These are phyloP conservation scores for Cyprinodon diabolis DNA, from an alignment of 2,797 vertebrate species.

Conservation along the genomic window DNA sequence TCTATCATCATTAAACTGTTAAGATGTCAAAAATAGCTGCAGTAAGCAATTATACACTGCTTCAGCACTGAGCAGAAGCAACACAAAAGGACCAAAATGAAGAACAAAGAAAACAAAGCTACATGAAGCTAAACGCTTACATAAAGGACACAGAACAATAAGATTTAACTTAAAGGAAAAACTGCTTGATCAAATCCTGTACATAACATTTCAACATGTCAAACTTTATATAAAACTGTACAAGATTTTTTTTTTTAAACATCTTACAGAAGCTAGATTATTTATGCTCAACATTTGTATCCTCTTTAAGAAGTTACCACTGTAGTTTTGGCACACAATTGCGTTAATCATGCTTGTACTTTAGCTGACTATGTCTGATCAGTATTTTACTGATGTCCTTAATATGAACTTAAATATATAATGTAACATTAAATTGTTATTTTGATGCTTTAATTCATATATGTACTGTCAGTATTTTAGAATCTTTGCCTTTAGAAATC, in stretches of 20 bases:
- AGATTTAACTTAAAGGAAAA: conserved; percentile 67
- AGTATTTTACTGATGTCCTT: conserved; percentile 48
- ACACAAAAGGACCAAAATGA: conserved; percentile 52
- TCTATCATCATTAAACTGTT: conserved; percentile 70
- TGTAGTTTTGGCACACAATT: conserved; percentile 81
- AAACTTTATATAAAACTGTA: conserved; percentile 85
- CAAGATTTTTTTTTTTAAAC: conserved; percentile 72
- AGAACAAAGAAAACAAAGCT: conserved; percentile 67
- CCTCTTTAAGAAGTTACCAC: conserved; percentile 67
- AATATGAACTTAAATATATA: conserved; percentile 49
- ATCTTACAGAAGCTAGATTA: conserved; percentile 62
- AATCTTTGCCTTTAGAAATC: conserved; percentile 31
- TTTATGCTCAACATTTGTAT: conserved; percentile 62
- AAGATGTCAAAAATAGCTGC: conserved; percentile 73
- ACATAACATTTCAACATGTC: conserved; percentile 77
- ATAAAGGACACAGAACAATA: conserved; percentile 67
- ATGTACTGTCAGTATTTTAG: conserved; percentile 36
- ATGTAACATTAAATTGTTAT: conserved; percentile 38
- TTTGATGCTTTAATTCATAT: conserved; percentile 48
- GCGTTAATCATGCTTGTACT: conserved; percentile 64
- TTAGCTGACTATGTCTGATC: conserved; percentile 48
- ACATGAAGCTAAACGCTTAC: conserved; percentile 70
- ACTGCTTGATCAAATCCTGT: conserved; percentile 76
- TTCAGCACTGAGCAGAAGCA: conserved; percentile 76
- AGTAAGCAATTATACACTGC: conserved; percentile 72